Conservation (phyloP, 2,888 invertebrate genomes). For the Apamea anceps region DNA sequence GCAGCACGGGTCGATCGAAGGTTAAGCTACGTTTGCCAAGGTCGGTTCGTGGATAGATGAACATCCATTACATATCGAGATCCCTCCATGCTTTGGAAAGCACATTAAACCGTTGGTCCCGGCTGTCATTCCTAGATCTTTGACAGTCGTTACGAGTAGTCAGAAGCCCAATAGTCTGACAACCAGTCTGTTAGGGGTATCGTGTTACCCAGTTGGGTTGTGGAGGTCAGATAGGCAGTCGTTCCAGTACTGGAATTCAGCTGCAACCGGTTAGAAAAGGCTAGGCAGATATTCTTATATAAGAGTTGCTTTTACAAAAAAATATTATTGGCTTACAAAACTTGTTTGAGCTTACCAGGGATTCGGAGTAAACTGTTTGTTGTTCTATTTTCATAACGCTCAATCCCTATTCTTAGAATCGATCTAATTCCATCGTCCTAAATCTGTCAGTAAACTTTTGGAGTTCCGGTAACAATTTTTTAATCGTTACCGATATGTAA, state of each 20-base stretch:
- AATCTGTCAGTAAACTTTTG: conserved; percentile 33
- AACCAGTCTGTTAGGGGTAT: not conserved
- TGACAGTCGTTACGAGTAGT: not conserved
- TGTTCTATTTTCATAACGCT: not conserved
- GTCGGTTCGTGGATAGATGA: not conserved
- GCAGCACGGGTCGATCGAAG: not conserved
- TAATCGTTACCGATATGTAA: not conserved
- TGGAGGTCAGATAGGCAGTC: not conserved
- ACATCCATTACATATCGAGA: not conserved
- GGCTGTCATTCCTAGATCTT: not conserved
- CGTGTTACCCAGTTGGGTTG: not conserved
- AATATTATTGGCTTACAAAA: not conserved
- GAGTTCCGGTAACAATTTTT: conserved; percentile 26
- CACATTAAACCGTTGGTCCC: not conserved
- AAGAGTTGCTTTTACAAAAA: not conserved
- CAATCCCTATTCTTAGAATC: not conserved
- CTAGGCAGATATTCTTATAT: not conserved
- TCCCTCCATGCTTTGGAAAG: not conserved
- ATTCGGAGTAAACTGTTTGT: not conserved
- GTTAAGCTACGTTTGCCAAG: too few relatives aligned
- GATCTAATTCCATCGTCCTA: conserved; percentile 18
- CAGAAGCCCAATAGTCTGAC: not conserved
- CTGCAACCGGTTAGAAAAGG: too few relatives aligned
- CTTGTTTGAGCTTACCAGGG: not conserved
- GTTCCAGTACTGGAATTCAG: not conserved